These are phyloP conservation scores for Pachyuromys duprasi DNA, from an alignment of 2,797 vertebrate genomes.

Conservation along the genomic window DNA sequence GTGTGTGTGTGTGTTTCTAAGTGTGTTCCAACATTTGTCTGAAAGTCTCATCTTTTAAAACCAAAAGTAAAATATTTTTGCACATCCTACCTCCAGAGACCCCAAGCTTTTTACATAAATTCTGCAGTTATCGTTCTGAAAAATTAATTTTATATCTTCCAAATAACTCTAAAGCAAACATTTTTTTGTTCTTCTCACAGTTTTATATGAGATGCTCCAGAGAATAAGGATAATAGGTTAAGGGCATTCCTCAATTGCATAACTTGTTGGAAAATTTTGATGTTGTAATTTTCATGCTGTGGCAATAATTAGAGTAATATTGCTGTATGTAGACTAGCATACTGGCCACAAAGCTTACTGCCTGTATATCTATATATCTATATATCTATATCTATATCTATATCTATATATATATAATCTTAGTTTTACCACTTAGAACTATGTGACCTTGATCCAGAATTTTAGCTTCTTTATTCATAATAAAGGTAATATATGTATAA, in stretches of 20 bases:
- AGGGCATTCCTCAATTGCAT: constrained; percentile 20
- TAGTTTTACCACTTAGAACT: background rate
- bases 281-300: background rate
- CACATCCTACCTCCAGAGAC: constrained; percentile 64
- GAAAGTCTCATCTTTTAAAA: constrained; percentile 83
- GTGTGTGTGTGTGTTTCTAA: constrained; percentile 64
- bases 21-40: constrained; percentile 71
- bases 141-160: constrained; percentile 83
- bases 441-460: background rate
- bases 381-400: no score
- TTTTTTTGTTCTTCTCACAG: constrained; percentile 80
- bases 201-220: constrained; percentile 80
- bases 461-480: background rate
- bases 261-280: background rate
- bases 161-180: constrained; percentile 79
- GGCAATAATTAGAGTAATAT: constrained; percentile 13
- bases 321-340: background rate
- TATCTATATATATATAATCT: no score
- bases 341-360: background rate
- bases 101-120: constrained; percentile 70
- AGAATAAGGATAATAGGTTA: constrained; percentile 64
- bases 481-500: background rate
- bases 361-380: background rate
- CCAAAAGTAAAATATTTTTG: constrained; percentile 78
- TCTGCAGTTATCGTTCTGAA: constrained; percentile 76